Conservation (phyloP, 2,113 vertebrate species). For the Myrmophylax atrothorax region DNA sequence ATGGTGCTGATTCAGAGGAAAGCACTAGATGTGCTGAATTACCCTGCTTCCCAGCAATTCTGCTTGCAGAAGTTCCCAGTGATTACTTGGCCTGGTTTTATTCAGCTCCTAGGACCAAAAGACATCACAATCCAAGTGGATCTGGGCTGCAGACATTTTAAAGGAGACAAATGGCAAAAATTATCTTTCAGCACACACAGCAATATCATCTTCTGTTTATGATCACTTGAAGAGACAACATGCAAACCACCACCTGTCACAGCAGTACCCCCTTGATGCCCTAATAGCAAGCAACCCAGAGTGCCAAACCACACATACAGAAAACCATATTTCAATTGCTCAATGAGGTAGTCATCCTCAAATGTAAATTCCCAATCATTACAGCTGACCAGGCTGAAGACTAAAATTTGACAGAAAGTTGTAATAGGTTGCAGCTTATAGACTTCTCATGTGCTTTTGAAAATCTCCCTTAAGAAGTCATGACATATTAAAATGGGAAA, state of each 20-base stretch:
- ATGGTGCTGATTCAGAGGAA: not conserved
- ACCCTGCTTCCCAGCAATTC: not conserved
- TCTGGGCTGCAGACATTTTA: not conserved
- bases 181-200: not conserved
- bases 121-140: not conserved
- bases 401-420: not conserved
- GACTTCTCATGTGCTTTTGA: not conserved
- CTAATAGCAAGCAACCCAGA: not conserved
- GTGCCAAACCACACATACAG: not conserved
- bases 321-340: not conserved
- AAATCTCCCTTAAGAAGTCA: not conserved
- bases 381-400: not conserved
- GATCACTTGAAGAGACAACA: not conserved
- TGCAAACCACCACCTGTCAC: not conserved
- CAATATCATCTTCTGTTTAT: not conserved
- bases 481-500: not conserved
- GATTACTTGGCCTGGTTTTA: not conserved
- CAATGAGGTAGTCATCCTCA: fast-evolving
- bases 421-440: not conserved
- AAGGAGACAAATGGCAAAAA: not conserved
- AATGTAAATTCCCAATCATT: not conserved
- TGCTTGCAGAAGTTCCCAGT: not conserved
- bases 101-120: not conserved
- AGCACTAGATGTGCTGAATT: not conserved
- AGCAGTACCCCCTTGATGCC: not conserved